phyloP scores from a whole-genome alignment of 2,888 invertebrate species.

The Tuberolachnus salignus region DNA sequence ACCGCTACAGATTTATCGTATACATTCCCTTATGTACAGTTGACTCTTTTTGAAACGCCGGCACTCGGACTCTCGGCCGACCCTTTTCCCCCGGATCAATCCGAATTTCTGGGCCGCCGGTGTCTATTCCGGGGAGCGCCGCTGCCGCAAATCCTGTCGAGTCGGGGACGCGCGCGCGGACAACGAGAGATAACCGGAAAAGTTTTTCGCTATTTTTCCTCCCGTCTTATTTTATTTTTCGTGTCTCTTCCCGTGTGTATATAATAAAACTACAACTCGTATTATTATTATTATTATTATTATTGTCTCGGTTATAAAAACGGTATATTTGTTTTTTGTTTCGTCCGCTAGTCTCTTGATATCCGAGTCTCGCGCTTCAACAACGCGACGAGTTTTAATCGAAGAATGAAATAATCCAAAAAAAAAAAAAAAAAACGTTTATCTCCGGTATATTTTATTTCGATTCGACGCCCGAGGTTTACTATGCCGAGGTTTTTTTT shows the following conservation, averaged over 20 bases:
- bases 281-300: no score
- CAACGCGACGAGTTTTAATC: slow-evolving; percentile 37
- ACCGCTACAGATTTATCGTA: slow-evolving; percentile 52
- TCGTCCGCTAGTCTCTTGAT: not conserved
- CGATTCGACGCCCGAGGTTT: not conserved
- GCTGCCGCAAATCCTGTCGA: slow-evolving; percentile 8
- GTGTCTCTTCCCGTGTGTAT: not conserved
- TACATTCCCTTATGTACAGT: slow-evolving; percentile 40
- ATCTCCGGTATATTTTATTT: slow-evolving; percentile 3
- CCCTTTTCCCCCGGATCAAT: slow-evolving; percentile 42
- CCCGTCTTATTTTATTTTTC: no score
- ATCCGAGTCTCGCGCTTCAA: slow-evolving; percentile 35
- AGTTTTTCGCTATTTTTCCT: slow-evolving; percentile 29
- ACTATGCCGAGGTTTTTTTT: no score
- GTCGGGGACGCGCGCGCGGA: not conserved
- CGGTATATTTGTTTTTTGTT: slow-evolving; percentile 30
- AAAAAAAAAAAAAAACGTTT: slow-evolving; percentile 29
- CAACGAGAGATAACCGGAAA: slow-evolving; percentile 47
- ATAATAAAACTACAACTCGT: slow-evolving; percentile 1
- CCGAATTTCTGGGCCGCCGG: not conserved
- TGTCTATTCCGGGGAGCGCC: not conserved
- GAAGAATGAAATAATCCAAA: slow-evolving; percentile 21
- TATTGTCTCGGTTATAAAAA: slow-evolving; percentile 51
- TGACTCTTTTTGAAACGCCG: slow-evolving; percentile 42
- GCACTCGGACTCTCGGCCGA: slow-evolving; percentile 15